phyloP scores from a whole-genome alignment of 2,888 invertebrate genomes.

The Heliconius hortense region DNA sequence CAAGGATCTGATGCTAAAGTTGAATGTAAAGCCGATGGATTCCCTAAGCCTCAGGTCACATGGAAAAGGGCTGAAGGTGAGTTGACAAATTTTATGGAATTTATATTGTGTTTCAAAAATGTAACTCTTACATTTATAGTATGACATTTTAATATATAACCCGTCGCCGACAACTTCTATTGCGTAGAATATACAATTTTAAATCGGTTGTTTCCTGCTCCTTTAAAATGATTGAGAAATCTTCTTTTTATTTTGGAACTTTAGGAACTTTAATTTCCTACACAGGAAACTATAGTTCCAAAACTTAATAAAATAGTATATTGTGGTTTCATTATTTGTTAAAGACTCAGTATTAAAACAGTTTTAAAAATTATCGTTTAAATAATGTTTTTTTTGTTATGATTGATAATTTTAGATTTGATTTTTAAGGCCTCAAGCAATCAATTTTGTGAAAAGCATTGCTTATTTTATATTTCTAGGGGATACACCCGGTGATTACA shows the following conservation, averaged over 20 bases:
- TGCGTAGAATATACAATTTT: neutral
- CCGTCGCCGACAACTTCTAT: neutral
- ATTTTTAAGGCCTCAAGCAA: neutral
- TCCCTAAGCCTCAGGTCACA: conserved; percentile 95
- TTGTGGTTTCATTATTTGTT: too few species aligned
- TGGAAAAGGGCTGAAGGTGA: conserved; percentile 97
- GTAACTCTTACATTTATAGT: neutral
- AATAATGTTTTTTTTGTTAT: too few species aligned
- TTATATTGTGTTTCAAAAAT: neutral
- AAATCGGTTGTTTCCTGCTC: neutral
- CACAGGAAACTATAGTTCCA: neutral
- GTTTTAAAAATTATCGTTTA: too few species aligned
- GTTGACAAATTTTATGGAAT: neutral
- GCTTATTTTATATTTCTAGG: conserved; percentile 76
- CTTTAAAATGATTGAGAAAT: neutral
- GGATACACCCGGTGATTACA: conserved; percentile 95
- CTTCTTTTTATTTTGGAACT: neutral
- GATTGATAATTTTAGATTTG: neutral
- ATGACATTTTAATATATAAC: neutral
- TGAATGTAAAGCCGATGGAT: conserved; percentile 97
- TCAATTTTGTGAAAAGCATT: neutral
- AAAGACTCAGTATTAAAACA: too few species aligned
- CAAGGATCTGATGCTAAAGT: conserved; percentile 96
- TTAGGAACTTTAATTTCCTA: too few species aligned
- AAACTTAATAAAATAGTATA: too few species aligned